These are phyloP conservation scores for Cettia cetti DNA, from an alignment of 2,113 vertebrate species.

Conservation along the genomic window DNA sequence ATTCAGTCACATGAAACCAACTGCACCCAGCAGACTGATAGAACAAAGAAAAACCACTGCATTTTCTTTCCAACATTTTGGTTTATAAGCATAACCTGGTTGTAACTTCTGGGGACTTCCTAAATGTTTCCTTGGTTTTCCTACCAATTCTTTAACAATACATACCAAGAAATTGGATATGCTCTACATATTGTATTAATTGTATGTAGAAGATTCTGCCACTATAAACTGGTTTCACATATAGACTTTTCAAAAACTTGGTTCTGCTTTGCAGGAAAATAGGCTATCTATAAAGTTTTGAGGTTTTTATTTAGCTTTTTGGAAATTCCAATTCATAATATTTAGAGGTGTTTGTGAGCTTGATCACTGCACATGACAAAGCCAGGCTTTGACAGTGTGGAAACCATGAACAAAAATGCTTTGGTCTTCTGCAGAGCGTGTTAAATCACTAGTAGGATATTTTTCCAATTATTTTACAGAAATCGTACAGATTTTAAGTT, in stretches of 20 bases:
- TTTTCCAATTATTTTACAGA: conserved; percentile 34
- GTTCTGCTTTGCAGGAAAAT: conserved; percentile 16
- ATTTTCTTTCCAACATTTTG: not conserved
- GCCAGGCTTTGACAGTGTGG: not conserved
- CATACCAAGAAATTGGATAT: conserved; percentile 36
- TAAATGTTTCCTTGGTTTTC: conserved; percentile 19
- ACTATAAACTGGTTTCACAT: conserved; percentile 1
- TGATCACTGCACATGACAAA: not conserved
- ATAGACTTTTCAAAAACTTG: not conserved
- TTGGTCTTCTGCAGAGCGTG: conserved; percentile 7
- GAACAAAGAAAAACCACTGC: not conserved
- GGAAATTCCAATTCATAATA: not conserved
- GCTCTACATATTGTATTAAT: conserved; percentile 18
- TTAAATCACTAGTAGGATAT: conserved; percentile 32
- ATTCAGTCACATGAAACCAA: conserved; percentile 5
- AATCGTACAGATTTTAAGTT: conserved; percentile 17
- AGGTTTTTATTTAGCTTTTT: not conserved
- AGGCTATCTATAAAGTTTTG: not conserved
- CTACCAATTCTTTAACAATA: conserved; percentile 17
- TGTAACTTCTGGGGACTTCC: conserved; percentile 37
- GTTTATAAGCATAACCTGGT: conserved; percentile 34
- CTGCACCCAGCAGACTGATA: not conserved
- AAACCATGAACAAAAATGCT: conserved; percentile 3
- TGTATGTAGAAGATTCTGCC: not conserved
- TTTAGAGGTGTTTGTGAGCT: not conserved